Evolutionary conservation across 2,888 invertebrate species (phyloP).

Genomic region (Rhamnusium bicolor): DNA sequence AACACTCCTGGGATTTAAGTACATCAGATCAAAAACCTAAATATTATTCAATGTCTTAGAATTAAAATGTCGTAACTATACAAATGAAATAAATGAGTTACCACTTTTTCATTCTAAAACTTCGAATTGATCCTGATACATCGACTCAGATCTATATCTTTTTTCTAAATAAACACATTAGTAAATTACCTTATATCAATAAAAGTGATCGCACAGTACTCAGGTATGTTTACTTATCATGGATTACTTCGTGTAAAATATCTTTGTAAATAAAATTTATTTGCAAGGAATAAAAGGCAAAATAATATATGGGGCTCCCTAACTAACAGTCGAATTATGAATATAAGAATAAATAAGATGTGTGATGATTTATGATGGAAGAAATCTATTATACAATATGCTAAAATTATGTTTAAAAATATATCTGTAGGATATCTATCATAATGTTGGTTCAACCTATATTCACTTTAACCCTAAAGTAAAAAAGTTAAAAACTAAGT

Average conservation of each 20-base stretch:
- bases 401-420: neutral
- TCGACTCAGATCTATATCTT: too few species aligned
- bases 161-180: too few species aligned
- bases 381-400: neutral
- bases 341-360: neutral
- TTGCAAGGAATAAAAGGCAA: neutral
- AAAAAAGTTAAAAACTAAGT: neutral
- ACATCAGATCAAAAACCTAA: too few species aligned
- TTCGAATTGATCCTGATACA: too few species aligned
- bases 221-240: neutral
- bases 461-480: neutral
- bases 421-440: neutral
- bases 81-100: too few species aligned
- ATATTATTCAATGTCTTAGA: too few species aligned
- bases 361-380: neutral
- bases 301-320: neutral
- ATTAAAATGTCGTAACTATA: too few species aligned
- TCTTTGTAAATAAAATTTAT: neutral
- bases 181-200: too few species aligned
- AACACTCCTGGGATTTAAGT: too few species aligned
- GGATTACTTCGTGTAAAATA: neutral
- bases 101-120: too few species aligned
- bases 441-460: neutral
- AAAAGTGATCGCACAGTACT: too few species aligned
- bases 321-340: neutral